phyloP scores from a whole-genome alignment of 2,797 vertebrate genomes.

The Periparus ater region DNA sequence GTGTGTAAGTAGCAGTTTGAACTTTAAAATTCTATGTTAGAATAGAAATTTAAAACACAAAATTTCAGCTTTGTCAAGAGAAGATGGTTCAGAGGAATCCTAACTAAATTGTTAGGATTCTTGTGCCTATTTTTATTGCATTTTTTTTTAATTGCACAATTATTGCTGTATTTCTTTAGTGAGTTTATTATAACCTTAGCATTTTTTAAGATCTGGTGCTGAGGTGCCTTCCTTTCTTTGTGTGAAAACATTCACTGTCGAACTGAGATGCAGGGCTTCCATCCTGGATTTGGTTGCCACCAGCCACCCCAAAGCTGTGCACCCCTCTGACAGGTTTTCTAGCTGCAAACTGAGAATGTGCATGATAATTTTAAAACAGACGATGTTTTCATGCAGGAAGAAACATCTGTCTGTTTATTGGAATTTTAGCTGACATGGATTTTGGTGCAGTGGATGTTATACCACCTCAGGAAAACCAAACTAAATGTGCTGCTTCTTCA shows the following conservation, averaged over 20 bases:
- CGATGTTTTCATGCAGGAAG: background rate
- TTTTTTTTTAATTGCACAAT: background rate
- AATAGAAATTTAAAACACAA: background rate
- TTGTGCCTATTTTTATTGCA: background rate
- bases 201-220: background rate
- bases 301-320: background rate
- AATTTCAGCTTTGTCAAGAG: background rate
- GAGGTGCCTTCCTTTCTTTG: background rate
- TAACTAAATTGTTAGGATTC: background rate
- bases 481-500: background rate
- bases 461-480: background rate
- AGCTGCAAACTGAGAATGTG: background rate
- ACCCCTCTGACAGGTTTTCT: background rate
- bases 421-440: background rate
- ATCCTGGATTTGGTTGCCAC: background rate
- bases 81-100: background rate
- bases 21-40: background rate
- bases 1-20: background rate
- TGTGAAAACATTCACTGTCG: background rate
- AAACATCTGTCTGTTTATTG: background rate
- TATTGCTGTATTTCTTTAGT: background rate
- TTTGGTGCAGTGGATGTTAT: background rate
- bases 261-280: background rate
- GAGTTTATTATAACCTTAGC: background rate
- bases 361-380: background rate